These are phyloP conservation scores for Rallus crepitans DNA, from an alignment of 2,797 vertebrate species.

Conservation along the genomic window DNA sequence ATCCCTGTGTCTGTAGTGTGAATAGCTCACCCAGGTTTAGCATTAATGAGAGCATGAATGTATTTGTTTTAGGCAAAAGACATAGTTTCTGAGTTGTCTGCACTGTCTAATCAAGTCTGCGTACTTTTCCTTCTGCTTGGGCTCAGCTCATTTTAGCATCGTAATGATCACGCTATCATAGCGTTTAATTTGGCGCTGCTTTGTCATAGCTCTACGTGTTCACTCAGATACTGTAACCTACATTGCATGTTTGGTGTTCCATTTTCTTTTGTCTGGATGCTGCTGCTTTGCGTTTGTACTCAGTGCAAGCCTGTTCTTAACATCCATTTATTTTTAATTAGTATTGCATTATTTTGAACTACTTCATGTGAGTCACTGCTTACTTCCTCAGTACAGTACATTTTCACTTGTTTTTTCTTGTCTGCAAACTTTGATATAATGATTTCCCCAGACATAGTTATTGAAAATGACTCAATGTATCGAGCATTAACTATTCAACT, in stretches of 20 bases:
- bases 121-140: background rate
- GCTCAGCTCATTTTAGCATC: background rate
- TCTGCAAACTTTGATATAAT: background rate
- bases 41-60: background rate
- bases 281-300: background rate
- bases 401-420: constrained; percentile 2
- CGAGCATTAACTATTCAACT: background rate
- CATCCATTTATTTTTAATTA: background rate
- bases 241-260: background rate
- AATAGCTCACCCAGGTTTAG: background rate
- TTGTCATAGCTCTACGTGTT: background rate
- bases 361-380: background rate
- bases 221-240: background rate
- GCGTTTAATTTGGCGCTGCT: background rate
- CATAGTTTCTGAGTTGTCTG: background rate
- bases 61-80: background rate
- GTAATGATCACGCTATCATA: background rate
- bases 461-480: background rate
- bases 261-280: background rate
- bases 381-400: background rate
- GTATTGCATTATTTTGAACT: background rate
- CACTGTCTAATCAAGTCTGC: background rate
- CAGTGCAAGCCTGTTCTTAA: background rate
- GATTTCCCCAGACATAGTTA: background rate
- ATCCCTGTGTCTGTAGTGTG: no score